phyloP scores from a whole-genome alignment of 2,888 invertebrate genomes.

The Thecophora atra region DNA sequence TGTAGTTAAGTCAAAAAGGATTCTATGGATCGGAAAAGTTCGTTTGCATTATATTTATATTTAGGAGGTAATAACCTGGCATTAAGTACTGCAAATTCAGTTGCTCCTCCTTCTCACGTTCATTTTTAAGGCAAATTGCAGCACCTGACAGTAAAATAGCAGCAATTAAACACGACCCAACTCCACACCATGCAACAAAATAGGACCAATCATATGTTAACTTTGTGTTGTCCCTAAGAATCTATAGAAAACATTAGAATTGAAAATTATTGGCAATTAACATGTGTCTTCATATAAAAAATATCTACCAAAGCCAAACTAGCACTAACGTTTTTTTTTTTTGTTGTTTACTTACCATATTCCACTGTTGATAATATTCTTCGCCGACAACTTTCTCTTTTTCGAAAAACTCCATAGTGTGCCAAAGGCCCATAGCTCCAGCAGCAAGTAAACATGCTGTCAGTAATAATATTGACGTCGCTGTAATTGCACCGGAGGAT shows the following conservation, averaged over 20 bases:
- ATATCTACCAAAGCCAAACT: too few relatives aligned
- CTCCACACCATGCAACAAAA: constrained; percentile 96
- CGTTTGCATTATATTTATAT: too few relatives aligned
- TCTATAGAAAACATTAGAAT: constrained; percentile 70
- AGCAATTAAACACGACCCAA: constrained; percentile 88
- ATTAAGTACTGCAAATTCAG: constrained; percentile 97
- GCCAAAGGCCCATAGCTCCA: constrained; percentile 95
- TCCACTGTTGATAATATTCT: constrained; percentile 93
- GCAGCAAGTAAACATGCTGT: constrained; percentile 84
- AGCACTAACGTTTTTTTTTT: too few relatives aligned
- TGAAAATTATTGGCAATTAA: too few relatives aligned
- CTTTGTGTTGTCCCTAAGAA: constrained; percentile 85
- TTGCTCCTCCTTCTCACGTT: constrained; percentile 93
- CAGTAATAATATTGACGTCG: constrained; percentile 79
- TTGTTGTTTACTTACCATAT: constrained; percentile 71
- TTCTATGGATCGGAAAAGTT: too few relatives aligned
- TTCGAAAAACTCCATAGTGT: constrained; percentile 95
- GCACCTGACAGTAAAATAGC: constrained; percentile 93
- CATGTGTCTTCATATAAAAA: too few relatives aligned
- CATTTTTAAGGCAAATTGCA: constrained; percentile 92
- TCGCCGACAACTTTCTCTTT: constrained; percentile 93
- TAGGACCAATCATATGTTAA: constrained; percentile 96
- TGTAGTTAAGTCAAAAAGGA: too few relatives aligned
- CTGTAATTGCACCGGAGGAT: constrained; percentile 91
- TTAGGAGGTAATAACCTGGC: constrained; percentile 76